Evolutionary conservation across 2,888 invertebrate genomes (phyloP), one percentile per base, ranked within the genome.

Genomic region (Brenthis daphne): DNA sequence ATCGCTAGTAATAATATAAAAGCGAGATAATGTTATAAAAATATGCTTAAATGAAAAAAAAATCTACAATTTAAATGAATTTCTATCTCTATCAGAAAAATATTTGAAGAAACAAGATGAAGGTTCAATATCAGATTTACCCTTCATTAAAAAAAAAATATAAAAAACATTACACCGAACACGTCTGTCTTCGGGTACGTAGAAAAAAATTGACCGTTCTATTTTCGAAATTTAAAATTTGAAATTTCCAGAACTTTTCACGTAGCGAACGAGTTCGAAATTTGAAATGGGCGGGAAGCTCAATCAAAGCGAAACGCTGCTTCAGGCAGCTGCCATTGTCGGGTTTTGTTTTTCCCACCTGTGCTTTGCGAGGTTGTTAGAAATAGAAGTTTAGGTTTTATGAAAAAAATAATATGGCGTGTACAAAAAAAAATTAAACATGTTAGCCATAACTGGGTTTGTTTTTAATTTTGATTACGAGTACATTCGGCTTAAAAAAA

Each of bases 271-370:
- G 65, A 74, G 72, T 78, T 78, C 74, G 70, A 76, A 78, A 75
- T 78, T 77, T 72, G 74, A 77, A 79, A 77, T 73, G 75, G 73
- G 75, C 73, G 74, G 76, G 75, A 70, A 74, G 70, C 73, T 77
- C 78, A 79, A 79, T 80, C 78, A 78, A 74, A 77, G 72, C 73
- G 70, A 74, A 57, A 75, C 75, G 70, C 75, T 80, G 79, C 74
- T 64, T 70, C 66, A 70, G 79, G 77, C 79, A 79, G 76, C 79
- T 79, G 80, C 74, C 79, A 80, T 70, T 72, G 66, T 70, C 57
- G 67, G 71, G 71, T 68, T 63, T 69, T 67, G 65, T 66, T 70
- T 71, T 68, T 60, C 48, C 60, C 60, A 24, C 48, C n/a, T 50
- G 16, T 16, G 29, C 60, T 58, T 47, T n/a, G 24, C 48, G 58